Percentiles rank a stretch among this genome's conserved stretches.
Evolutionary conservation across 1,140 invertebrate genomes (phyloP).

Genomic region (Polypedilum vanderplanki): DNA sequence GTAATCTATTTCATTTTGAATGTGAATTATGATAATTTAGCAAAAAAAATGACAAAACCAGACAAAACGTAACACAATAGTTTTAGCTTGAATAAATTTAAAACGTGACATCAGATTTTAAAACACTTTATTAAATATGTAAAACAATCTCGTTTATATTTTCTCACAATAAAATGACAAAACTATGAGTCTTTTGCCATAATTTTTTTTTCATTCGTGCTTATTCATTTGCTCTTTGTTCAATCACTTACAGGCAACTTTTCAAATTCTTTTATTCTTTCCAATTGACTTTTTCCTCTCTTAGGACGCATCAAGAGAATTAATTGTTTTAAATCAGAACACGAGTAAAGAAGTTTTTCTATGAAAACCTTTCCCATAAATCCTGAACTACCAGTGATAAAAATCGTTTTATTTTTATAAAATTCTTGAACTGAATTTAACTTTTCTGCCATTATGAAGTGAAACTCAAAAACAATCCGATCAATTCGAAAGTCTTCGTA

Average conservation of each 20-base stretch:
- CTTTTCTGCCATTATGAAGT: background rate
- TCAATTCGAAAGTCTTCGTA: background rate
- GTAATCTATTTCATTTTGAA: too few species aligned
- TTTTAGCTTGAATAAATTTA: too few species aligned
- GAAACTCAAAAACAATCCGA: background rate
- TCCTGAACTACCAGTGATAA: slow-evolving; percentile 59
- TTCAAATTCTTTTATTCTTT: slow-evolving; percentile 51
- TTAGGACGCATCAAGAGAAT: slow-evolving; percentile 63
- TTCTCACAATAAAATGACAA: too few species aligned
- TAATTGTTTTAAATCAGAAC: slow-evolving; percentile 56
- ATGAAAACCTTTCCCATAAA: slow-evolving; percentile 83
- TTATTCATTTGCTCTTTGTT: too few species aligned
- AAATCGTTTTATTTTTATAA: slow-evolving; percentile 46
- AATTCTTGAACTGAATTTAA: slow-evolving; percentile 38
- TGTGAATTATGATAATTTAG: too few species aligned
- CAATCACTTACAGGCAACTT: slow-evolving; percentile 53
- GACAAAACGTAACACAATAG: too few species aligned
- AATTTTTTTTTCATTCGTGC: too few species aligned
- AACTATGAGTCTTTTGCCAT: too few species aligned
- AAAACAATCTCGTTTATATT: too few species aligned
- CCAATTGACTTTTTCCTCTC: slow-evolving; percentile 49
- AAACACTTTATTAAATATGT: too few species aligned
- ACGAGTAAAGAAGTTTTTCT: slow-evolving; percentile 63
- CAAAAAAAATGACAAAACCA: too few species aligned
- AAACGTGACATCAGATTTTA: too few species aligned